phyloP scores from a whole-genome alignment of 2,797 vertebrate species.

The Arrhamphus sclerolepis region DNA sequence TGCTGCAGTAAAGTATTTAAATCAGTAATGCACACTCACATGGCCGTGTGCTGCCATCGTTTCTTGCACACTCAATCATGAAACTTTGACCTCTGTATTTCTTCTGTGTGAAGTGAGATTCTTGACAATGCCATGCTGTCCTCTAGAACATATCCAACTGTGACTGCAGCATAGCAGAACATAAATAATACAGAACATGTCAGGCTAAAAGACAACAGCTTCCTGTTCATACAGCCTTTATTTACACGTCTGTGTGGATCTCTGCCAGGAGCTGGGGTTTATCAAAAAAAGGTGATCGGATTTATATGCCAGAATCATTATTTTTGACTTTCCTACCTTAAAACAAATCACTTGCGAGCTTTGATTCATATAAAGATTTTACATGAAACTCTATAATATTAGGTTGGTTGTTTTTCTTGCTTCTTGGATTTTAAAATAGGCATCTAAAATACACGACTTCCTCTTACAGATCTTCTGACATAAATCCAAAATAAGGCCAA shows the following conservation, averaged over 20 bases:
- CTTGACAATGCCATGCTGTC: slow-evolving; percentile 29
- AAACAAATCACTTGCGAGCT: not conserved
- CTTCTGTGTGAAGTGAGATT: slow-evolving; percentile 24
- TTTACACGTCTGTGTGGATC: not conserved
- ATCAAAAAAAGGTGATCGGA: not conserved
- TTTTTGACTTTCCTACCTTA: slow-evolving; percentile 17
- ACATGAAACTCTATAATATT: slow-evolving; percentile 3
- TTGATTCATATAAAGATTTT: slow-evolving; percentile 8
- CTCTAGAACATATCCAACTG: slow-evolving; percentile 19
- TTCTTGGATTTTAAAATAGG: not conserved
- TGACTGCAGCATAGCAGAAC: slow-evolving; percentile 25
- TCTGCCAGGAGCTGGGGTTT: not conserved
- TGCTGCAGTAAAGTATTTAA: slow-evolving; percentile 18
- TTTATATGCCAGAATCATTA: not conserved
- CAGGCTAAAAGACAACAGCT: slow-evolving; percentile 6
- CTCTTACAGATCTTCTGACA: not conserved
- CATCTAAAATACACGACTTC: not conserved
- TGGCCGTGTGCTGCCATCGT: slow-evolving; percentile 15
- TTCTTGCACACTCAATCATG: slow-evolving; percentile 21
- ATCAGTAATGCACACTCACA: slow-evolving; percentile 24
- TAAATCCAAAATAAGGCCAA: not conserved
- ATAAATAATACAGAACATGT: slow-evolving; percentile 41
- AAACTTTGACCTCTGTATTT: slow-evolving; percentile 16
- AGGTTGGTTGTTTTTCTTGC: not conserved
- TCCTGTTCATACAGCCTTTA: slow-evolving; percentile 8